phyloP scores from a whole-genome alignment of 2,113 vertebrate species.

The Pandion haliaetus region DNA sequence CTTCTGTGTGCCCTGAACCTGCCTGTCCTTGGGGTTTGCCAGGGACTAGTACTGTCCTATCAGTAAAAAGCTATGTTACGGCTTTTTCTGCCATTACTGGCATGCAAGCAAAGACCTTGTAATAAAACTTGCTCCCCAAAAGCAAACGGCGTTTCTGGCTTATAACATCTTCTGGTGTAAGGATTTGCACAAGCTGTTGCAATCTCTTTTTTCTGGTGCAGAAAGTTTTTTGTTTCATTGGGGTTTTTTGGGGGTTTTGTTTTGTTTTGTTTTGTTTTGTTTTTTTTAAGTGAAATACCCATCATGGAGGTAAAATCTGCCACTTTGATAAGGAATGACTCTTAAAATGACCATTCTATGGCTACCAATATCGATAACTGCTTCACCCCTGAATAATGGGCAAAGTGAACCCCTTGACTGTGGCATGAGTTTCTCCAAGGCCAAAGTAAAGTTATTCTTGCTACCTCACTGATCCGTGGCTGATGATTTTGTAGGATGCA shows the following conservation, averaged over 20 bases:
- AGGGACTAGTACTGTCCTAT: background rate
- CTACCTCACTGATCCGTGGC: background rate
- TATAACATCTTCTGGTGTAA: background rate
- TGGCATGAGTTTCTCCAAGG: background rate
- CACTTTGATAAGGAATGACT: background rate
- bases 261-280: background rate
- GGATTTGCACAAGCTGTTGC: background rate
- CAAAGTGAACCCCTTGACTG: background rate
- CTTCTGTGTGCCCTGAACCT: background rate
- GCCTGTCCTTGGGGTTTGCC: background rate
- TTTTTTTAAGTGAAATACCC: background rate
- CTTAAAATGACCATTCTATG: background rate
- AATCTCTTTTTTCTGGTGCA: background rate
- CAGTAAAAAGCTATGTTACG: background rate
- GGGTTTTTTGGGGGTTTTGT: background rate
- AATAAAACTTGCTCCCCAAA: rapidly evolving
- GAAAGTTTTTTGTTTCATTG: background rate
- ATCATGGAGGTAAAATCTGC: background rate
- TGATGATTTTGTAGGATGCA: background rate
- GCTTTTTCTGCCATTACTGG: background rate
- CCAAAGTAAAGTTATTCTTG: background rate
- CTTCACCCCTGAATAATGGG: background rate
- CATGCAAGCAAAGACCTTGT: background rate
- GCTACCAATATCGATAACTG: background rate
- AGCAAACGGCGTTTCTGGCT: background rate